Evolutionary conservation across 1,140 invertebrate genomes (phyloP), one percentile per base, ranked within the genome.

Genomic region (Bursaphelenchus mucronatus): DNA sequence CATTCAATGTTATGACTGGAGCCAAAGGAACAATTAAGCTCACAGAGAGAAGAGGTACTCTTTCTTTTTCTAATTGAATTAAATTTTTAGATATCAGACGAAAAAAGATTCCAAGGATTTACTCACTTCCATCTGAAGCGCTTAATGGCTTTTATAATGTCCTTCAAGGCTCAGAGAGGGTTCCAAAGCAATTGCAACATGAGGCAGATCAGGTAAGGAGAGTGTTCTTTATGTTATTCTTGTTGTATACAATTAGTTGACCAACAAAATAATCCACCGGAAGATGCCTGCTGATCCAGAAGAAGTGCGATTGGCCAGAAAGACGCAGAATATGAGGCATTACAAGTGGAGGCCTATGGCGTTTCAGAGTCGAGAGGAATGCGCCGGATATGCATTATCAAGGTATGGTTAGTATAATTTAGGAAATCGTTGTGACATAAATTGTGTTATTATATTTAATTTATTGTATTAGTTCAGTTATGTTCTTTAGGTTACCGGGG

Each of bases 291-390:
- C 72, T 8, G 44, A 30, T 8, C 53, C 66, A 8, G 43, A 53
- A 39, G 73, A 74, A 58, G 63, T 75, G 6, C 49, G 53, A 44
- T 41, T 40, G 13, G 71, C 74, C 8, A 50, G 68, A 21, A 17
- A 51, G 10, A 39, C 52, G n/a, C 40, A 73, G 7, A 71, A 75
- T 53, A 64, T 75, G 40, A 19, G 51, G 7, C 61, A 62, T 17
- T 77, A 72, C 58, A 78, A 78, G 44, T 76, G 74, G 74, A 75
- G 73, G 57, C 69, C 74, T 17, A 44, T 76, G 30, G 67, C 54
- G 17, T 72, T 76, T 52, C 47, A 68, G 41, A 49, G 17, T 21
- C 45, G 51, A 11, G 76, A 76, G 52, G 41, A 74, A 40, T 52
- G 68, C 10, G 66, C 64, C n/a, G 44, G 61, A 13, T 76, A 71